phyloP scores from a whole-genome alignment of 2,113 vertebrate species.

The Caloenas nicobarica region DNA sequence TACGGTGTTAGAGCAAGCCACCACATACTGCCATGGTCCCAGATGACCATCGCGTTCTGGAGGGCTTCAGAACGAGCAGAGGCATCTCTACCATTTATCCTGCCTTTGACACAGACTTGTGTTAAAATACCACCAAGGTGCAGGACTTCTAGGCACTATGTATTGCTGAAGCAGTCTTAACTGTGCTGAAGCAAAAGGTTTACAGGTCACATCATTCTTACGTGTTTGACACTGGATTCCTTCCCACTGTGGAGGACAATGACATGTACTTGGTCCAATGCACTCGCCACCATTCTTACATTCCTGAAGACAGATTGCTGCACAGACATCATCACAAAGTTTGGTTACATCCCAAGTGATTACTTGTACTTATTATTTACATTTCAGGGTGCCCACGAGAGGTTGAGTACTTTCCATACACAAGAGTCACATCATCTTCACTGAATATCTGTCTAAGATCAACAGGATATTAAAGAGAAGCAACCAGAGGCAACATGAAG shows the following conservation, averaged over 20 bases:
- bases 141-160: not conserved
- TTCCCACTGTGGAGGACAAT: conserved; percentile 84
- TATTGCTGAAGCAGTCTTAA: not conserved
- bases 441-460: not conserved
- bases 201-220: conserved; percentile 71
- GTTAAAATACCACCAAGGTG: not conserved
- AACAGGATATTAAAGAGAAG: not conserved
- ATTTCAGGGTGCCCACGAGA: not conserved
- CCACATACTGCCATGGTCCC: not conserved
- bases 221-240: conserved; percentile 85
- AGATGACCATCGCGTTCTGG: not conserved
- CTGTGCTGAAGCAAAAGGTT: not conserved
- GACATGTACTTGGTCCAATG: conserved; percentile 82
- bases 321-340: conserved; percentile 13
- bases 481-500: not conserved
- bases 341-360: not conserved
- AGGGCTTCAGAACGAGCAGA: not conserved
- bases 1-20: not conserved
- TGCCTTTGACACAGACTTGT: not conserved
- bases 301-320: conserved; percentile 88
- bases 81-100: not conserved
- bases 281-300: conserved; percentile 90
- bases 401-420: not conserved
- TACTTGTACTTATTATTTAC: not conserved
- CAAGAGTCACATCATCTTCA: not conserved